Evolutionary conservation across 2,113 vertebrate species (phyloP).

Genomic region (Ceyx cyanopectus): DNA sequence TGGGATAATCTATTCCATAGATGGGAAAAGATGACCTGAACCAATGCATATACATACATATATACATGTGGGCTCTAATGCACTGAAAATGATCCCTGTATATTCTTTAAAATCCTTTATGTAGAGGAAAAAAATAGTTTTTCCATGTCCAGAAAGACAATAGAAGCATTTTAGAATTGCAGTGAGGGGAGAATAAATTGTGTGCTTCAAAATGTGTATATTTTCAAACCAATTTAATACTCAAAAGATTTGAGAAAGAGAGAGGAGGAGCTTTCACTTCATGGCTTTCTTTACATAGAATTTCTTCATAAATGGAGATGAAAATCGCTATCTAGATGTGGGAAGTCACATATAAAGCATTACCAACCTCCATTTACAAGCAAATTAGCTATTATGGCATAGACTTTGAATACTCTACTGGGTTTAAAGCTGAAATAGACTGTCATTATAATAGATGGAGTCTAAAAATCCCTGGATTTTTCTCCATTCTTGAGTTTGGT

Average conservation of each 20-base stretch:
- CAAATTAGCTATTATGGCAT: conserved; percentile 17
- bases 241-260: conserved; percentile 10
- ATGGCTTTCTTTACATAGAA: neutral
- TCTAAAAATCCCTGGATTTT: neutral
- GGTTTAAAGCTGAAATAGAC: conserved; percentile 2
- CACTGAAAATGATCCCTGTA: neutral
- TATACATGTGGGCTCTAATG: neutral
- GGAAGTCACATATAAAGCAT: conserved; percentile 11
- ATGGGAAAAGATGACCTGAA: neutral
- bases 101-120: conserved; percentile 19
- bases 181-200: neutral
- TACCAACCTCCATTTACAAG: conserved; percentile 24
- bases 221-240: conserved; percentile 24
- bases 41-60: neutral
- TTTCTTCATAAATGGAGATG: conserved; percentile 28
- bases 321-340: neutral
- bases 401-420: neutral
- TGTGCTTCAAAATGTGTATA: neutral
- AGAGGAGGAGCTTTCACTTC: neutral
- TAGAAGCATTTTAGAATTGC: neutral
- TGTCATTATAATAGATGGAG: neutral
- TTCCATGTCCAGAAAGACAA: neutral
- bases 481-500: neutral
- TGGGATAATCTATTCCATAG: neutral
- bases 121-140: neutral